Conservation (phyloP, 2,888 invertebrate species). For the Limnephilus auricula region DNA sequence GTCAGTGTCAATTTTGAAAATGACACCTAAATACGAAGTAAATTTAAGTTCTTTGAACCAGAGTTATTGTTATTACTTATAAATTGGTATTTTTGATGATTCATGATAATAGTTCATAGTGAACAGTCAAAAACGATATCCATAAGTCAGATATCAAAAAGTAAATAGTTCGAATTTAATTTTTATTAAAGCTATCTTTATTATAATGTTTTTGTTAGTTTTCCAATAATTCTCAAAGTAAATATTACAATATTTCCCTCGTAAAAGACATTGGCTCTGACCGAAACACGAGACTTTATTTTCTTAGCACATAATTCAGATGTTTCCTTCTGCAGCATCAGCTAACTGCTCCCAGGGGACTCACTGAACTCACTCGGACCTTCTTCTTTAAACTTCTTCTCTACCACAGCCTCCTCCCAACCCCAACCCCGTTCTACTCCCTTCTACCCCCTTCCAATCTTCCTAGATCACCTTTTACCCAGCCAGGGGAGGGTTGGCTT, state of each 20-base stretch:
- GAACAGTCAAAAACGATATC: too few relatives aligned
- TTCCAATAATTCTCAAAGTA: background rate
- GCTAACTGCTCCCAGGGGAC: conserved; percentile 49
- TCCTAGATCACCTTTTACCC: conserved; percentile 3
- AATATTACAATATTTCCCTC: conserved; percentile 4
- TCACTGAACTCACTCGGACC: conserved; percentile 34
- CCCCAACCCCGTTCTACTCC: background rate
- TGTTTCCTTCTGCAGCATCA: conserved; percentile 41
- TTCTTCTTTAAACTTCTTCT: conserved; percentile 20
- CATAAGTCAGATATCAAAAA: background rate
- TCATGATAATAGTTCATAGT: too few relatives aligned
- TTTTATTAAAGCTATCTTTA: background rate
- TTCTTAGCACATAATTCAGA: conserved; percentile 39
- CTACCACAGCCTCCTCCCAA: background rate
- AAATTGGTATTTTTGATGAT: too few relatives aligned
- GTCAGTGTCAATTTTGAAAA: too few relatives aligned
- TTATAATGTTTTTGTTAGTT: background rate
- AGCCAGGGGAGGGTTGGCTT: background rate
- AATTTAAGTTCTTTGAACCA: too few relatives aligned
- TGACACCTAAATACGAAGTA: too few relatives aligned
- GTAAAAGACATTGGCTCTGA: background rate
- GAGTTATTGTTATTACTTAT: too few relatives aligned
- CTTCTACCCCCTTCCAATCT: background rate
- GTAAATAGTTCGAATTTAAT: background rate
- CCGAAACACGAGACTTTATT: conserved; percentile 12